These are phyloP conservation scores for Diacarnus erythraeanus DNA, from an alignment of 37 sponge, comb jelly and placozoan genomes.

Conservation along the genomic window DNA sequence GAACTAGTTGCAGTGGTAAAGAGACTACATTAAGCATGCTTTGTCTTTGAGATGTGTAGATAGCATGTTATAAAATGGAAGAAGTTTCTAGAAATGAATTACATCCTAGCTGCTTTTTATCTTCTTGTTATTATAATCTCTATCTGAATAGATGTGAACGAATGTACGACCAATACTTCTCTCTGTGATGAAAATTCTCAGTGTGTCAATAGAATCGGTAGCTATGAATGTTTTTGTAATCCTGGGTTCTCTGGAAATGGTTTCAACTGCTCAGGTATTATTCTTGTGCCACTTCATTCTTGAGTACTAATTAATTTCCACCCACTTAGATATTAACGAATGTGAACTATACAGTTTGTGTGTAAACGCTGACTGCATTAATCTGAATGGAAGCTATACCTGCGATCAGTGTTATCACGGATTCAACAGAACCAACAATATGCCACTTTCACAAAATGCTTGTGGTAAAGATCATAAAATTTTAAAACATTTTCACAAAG, in stretches of 20 bases:
- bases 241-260: constrained; percentile 38
- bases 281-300: background rate
- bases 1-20: background rate
- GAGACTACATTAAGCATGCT: background rate
- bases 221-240: constrained; percentile 28
- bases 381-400: background rate
- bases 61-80: background rate
- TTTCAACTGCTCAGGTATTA: background rate
- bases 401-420: background rate
- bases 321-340: background rate
- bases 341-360: background rate
- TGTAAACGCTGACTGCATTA: background rate
- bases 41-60: background rate
- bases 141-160: background rate
- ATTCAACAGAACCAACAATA: background rate
- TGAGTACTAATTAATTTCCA: background rate
- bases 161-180: background rate
- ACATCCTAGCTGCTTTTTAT: background rate
- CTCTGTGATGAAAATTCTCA: background rate
- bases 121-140: background rate
- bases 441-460: background rate
- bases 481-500: no score
- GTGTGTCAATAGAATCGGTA: constrained; percentile 21
- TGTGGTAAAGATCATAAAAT: background rate
- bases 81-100: constrained; percentile 21